phyloP scores from a whole-genome alignment of 2,797 vertebrate genomes.

The Gambusia yucatana region DNA sequence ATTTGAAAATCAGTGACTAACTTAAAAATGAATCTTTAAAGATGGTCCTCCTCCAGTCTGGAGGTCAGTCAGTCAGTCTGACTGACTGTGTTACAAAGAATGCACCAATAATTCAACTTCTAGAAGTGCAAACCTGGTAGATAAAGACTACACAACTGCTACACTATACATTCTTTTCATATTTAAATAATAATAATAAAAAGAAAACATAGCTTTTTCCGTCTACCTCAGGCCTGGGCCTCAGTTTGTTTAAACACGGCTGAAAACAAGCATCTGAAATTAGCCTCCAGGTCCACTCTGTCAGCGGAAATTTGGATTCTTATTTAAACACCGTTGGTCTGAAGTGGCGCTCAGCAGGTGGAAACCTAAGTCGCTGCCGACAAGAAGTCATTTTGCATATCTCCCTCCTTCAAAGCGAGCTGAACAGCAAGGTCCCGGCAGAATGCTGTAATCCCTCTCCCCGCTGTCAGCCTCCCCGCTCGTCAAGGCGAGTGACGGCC shows the following conservation, averaged over 20 bases:
- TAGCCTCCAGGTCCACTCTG: neutral
- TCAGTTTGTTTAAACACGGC: neutral
- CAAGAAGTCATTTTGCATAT: neutral
- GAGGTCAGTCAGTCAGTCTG: neutral
- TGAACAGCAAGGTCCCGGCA: slow-evolving; percentile 2
- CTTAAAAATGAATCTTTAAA: neutral
- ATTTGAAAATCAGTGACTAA: neutral
- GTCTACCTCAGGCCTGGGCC: too few relatives aligned
- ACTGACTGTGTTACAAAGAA: neutral
- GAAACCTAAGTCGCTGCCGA: slow-evolving; percentile 3
- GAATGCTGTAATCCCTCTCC: slow-evolving; percentile 6
- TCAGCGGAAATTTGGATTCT: slow-evolving; percentile 1
- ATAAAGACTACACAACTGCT: neutral
- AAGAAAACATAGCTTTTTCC: neutral
- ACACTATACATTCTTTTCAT: neutral
- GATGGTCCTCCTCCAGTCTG: neutral
- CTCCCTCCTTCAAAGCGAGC: neutral
- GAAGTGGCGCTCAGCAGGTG: neutral
- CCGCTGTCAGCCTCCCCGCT: slow-evolving; percentile 4
- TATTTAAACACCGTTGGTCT: neutral
- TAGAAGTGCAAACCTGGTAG: neutral
- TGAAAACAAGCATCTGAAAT: neutral
- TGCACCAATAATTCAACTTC: too few relatives aligned
- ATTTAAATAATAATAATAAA: neutral
- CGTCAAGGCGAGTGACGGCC: slow-evolving; percentile 23